Base-by-base conservation (phyloP, 2,113 vertebrate species). In the Cisticola juncidis region DNA sequence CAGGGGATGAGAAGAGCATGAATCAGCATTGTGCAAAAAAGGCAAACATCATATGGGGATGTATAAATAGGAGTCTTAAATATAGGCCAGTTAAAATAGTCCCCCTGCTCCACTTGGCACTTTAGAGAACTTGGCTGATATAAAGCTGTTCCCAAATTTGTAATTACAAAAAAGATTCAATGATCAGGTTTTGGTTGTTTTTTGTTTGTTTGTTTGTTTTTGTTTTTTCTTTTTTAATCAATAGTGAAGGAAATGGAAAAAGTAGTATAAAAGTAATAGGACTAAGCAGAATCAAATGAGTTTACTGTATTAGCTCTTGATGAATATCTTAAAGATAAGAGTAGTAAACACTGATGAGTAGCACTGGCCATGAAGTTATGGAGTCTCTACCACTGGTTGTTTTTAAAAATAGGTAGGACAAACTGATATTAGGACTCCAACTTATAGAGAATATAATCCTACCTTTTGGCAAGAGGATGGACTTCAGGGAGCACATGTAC, bases 1-100 rank as follows among this genome's bases (percentile, higher is more conserved):
- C 87, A 66, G 31, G 11, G 48, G 54, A 91, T 7, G 12, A 88
- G 69, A 72, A 78, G 62, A 95, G 29, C n/a, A 72, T 87, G 78
- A 93, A 79, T 95, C 95, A 96, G 78, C 87, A 87, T 61, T 87
- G 58, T 85, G 81, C 81, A 92, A 48, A 93, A 89, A 90, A 80
- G 70, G 85, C 62, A 92, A 80, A n/a, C n/a, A 69, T 89, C 61
- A 76, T 57, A 86, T 0, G 0, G 74, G 36, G 62, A 64, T 2
- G 0, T 79, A 94, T 72, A 90, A 94, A 92, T 92, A 95, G 61
- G 40, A 90, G 25, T 47, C 53, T 76, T 96, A 96, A 95, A 93
- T 90, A 95, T 72, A 85, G 88, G 66, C n/a, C 66, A 82, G 40
- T 90, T 94, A 69, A 87, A 96, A 93, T 35, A 72, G 57, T 31